Evolutionary conservation across 2,797 vertebrate species (phyloP).

Genomic region (Pseudopleuronectes americanus): DNA sequence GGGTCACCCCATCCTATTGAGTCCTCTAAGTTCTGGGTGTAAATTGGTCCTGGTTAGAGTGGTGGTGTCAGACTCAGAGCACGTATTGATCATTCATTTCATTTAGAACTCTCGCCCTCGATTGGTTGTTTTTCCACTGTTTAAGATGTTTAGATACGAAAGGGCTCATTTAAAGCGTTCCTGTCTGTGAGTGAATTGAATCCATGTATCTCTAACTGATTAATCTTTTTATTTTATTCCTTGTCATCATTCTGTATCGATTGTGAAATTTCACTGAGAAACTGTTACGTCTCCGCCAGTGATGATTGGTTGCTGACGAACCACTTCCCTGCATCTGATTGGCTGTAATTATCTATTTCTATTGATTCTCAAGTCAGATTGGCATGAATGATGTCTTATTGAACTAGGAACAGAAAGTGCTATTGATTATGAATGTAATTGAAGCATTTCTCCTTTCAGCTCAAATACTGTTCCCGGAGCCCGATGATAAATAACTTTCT

Average conservation of each 20-base stretch:
- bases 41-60: slow-evolving; percentile 1
- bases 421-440: slow-evolving; percentile 58
- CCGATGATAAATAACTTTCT: slow-evolving; percentile 14
- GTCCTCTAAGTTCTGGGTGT: not conserved
- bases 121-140: slow-evolving; percentile 8
- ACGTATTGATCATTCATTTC: slow-evolving; percentile 31
- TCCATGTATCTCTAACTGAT: slow-evolving; percentile 11
- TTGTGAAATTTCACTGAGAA: slow-evolving; percentile 19
- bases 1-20: not conserved
- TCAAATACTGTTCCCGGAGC: slow-evolving; percentile 17
- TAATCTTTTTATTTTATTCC: slow-evolving; percentile 5
- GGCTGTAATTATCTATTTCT: slow-evolving; percentile 49
- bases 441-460: slow-evolving; percentile 41
- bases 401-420: slow-evolving; percentile 30
- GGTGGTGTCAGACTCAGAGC: not conserved
- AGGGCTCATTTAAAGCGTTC: slow-evolving; percentile 21
- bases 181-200: slow-evolving; percentile 34
- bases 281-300: slow-evolving; percentile 34
- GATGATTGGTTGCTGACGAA: slow-evolving; percentile 32
- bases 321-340: slow-evolving; percentile 24
- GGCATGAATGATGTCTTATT: slow-evolving; percentile 46
- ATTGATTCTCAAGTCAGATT: slow-evolving; percentile 43
- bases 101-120: slow-evolving; percentile 12
- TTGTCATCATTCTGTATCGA: slow-evolving; percentile 49
- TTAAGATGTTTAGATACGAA: slow-evolving; percentile 24